Conservation (phyloP, 2,888 invertebrate genomes). For the Carpatolechia fugitivella region DNA sequence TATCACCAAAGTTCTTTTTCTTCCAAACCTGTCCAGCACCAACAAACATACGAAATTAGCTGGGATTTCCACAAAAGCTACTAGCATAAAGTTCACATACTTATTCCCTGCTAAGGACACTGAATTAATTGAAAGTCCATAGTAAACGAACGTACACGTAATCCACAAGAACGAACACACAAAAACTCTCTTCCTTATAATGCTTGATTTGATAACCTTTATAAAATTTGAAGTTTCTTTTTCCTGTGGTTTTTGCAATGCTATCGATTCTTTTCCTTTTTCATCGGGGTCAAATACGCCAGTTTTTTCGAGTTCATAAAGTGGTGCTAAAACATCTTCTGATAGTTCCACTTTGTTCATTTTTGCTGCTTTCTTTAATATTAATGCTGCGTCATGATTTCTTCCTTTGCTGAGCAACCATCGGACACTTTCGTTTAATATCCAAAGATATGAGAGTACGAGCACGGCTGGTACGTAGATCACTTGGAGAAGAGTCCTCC, state of each 20-base stretch:
- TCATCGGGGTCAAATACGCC: conserved; percentile 25
- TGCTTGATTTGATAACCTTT: conserved; percentile 75
- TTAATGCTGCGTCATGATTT: conserved; percentile 80
- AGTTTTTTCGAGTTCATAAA: conserved; percentile 47
- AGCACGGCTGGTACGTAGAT: conserved; percentile 85
- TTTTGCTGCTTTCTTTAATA: conserved; percentile 82
- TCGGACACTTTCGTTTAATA: conserved; percentile 86
- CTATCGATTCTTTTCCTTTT: conserved; percentile 21
- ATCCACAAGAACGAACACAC: conserved; percentile 88
- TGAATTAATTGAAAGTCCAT: conserved; percentile 88
- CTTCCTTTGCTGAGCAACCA: conserved; percentile 87
- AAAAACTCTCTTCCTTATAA: conserved; percentile 76
- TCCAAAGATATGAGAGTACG: conserved; percentile 83
- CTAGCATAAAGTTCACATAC: conserved; percentile 86
- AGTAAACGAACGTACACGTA: conserved; percentile 88
- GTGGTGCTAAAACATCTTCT: conserved; percentile 58
- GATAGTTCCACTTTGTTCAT: conserved; percentile 78
- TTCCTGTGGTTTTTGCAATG: conserved; percentile 24
- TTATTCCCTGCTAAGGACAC: conserved; percentile 86
- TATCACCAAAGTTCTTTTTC: conserved; percentile 81
- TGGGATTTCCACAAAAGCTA: conserved; percentile 84
- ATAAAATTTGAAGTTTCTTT: conserved; percentile 42
- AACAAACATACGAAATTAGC: conserved; percentile 82
- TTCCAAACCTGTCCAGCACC: conserved; percentile 81
- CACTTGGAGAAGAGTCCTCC: conserved; percentile 83